Conservation (phyloP, 1,140 invertebrate genomes). For the Drosophila nasuta region DNA sequence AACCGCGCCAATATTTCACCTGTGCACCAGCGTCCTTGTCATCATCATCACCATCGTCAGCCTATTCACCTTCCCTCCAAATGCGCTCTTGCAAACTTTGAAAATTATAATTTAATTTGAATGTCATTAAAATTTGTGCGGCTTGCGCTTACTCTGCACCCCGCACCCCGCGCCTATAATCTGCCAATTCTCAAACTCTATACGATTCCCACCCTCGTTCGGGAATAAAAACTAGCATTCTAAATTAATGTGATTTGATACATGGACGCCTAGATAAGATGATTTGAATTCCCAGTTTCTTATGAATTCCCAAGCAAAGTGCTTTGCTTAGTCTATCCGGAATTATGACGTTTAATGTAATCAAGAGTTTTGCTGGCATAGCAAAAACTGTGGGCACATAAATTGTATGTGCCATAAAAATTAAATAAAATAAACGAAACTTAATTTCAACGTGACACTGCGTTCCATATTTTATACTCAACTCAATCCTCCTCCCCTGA, state of each 20-base stretch:
- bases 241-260: slow-evolving; percentile 6
- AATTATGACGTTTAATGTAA: slow-evolving; percentile 16
- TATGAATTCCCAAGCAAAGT: neutral
- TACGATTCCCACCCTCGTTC: slow-evolving; percentile 1
- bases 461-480: slow-evolving; percentile 1
- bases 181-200: neutral
- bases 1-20: slow-evolving; percentile 36
- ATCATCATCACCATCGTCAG: slow-evolving; percentile 50
- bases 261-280: neutral
- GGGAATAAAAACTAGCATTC: slow-evolving; percentile 23
- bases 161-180: neutral
- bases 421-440: slow-evolving; percentile 51
- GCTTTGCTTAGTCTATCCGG: neutral
- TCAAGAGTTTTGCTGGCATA: slow-evolving; percentile 23
- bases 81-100: slow-evolving; percentile 65
- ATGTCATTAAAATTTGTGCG: slow-evolving; percentile 80
- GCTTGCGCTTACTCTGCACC: slow-evolving; percentile 18
- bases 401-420: slow-evolving; percentile 49
- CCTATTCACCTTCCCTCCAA: neutral
- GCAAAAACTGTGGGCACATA: slow-evolving; percentile 22
- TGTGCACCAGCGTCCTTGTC: slow-evolving; percentile 70
- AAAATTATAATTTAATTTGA: slow-evolving; percentile 83
- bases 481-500: neutral
- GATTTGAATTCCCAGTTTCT: neutral
- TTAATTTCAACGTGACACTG: slow-evolving; percentile 45